Conservation (phyloP, 1,140 invertebrate species). For the Dreissena rostriformis region DNA sequence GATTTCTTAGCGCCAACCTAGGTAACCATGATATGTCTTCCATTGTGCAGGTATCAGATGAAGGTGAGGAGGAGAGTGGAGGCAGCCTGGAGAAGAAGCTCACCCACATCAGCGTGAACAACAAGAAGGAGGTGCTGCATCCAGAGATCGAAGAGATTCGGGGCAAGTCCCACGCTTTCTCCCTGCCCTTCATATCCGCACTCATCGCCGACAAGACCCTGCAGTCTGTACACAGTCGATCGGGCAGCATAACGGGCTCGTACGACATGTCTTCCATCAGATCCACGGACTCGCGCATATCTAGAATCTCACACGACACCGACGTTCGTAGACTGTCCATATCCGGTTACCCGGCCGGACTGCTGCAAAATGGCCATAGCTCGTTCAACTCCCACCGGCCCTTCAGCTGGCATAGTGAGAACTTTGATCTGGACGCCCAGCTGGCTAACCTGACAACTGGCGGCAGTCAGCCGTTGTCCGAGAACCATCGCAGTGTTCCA, state of each 20-base stretch:
- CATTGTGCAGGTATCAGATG: conserved; percentile 9
- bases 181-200: conserved; percentile 75
- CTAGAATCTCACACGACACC: conserved; percentile 69
- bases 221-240: conserved; percentile 63
- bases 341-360: conserved; percentile 66
- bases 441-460: conserved; percentile 48
- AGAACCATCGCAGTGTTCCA: conserved; percentile 72
- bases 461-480: conserved; percentile 48
- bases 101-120: conserved; percentile 67
- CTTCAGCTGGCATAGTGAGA: conserved; percentile 78
- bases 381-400: conserved; percentile 69
- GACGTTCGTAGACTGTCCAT: conserved; percentile 72
- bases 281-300: conserved; percentile 73
- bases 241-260: conserved; percentile 61
- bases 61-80: not conserved
- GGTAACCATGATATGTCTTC: too few species aligned
- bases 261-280: conserved; percentile 74
- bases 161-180: conserved; percentile 69
- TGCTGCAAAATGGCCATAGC: conserved; percentile 60
- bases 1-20: too few species aligned
- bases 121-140: conserved; percentile 73
- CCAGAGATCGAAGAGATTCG: conserved; percentile 76
- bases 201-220: conserved; percentile 75
- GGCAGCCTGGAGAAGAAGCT: conserved; percentile 12
- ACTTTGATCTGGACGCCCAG: conserved; percentile 75